These are phyloP conservation scores for Leptodactylus fuscus DNA, from an alignment of 2,113 vertebrate genomes.

Conservation along the genomic window DNA sequence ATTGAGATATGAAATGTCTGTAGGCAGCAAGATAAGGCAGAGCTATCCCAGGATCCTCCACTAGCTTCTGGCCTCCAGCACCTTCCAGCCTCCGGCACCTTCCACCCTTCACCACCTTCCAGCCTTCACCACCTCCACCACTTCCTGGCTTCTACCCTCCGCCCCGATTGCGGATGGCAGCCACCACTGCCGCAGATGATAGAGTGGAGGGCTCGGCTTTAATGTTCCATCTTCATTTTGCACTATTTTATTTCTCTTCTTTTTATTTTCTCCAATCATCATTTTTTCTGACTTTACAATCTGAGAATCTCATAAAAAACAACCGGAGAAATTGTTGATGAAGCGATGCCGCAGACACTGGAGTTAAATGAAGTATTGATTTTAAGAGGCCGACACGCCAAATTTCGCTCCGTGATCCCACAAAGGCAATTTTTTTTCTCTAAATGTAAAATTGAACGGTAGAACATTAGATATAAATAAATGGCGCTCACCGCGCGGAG, in stretches of 20 bases:
- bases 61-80: too few species aligned
- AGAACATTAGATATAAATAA: conserved; percentile 37
- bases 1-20: too few species aligned
- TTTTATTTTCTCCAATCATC: background rate
- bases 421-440: background rate
- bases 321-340: background rate
- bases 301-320: background rate
- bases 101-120: too few species aligned
- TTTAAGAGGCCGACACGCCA: background rate
- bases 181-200: too few species aligned
- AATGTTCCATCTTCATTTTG: too few species aligned
- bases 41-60: too few species aligned
- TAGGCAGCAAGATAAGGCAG: too few species aligned
- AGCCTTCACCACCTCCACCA: too few species aligned
- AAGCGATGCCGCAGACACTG: background rate
- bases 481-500: background rate
- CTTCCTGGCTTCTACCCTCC: too few species aligned
- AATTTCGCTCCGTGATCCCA: background rate
- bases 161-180: too few species aligned
- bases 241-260: background rate
- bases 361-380: conserved; percentile 38
- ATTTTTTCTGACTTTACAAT: background rate
- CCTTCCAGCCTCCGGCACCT: too few species aligned
- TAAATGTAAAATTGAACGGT: background rate
- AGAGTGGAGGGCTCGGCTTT: too few species aligned